A percentile compares a stretch with the other conserved stretches of the same genome.
Conservation (phyloP, 2,797 vertebrate species). For the Sus cebifrons region DNA sequence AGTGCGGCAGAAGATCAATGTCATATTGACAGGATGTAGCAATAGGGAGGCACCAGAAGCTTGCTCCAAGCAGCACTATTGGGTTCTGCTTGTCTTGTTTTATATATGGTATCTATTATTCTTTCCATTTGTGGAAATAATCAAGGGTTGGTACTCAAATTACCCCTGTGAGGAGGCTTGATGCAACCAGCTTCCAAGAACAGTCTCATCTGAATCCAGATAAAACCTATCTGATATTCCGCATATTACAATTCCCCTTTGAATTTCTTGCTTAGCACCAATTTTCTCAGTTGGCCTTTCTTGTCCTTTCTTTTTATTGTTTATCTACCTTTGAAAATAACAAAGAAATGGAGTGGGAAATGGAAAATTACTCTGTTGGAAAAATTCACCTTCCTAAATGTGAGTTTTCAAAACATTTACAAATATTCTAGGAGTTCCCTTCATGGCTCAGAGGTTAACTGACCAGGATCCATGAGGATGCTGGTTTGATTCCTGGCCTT, state of each 20-base stretch:
- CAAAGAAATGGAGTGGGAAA: slow-evolving; percentile 77
- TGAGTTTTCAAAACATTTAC: slow-evolving; percentile 59
- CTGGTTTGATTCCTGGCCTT: too few relatives aligned
- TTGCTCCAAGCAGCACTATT: not conserved
- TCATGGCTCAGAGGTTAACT: too few relatives aligned
- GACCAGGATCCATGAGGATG: too few relatives aligned
- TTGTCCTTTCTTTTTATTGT: slow-evolving; percentile 75
- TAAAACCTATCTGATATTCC: slow-evolving; percentile 60
- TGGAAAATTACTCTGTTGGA: slow-evolving; percentile 73
- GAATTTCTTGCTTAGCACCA: slow-evolving; percentile 33
- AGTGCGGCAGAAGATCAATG: not conserved
- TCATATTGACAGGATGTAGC: not conserved
- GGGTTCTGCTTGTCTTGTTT: slow-evolving; percentile 43
- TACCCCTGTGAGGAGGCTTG: slow-evolving; percentile 30
- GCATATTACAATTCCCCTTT: slow-evolving; percentile 34
- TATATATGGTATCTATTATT: not conserved
- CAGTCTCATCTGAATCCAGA: slow-evolving; percentile 54
- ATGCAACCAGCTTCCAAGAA: not conserved
- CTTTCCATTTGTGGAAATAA: slow-evolving; percentile 66
- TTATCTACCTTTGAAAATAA: slow-evolving; percentile 76
- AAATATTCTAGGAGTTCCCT: slow-evolving; percentile 31
- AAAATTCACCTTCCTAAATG: slow-evolving; percentile 64
- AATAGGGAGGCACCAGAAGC: not conserved
- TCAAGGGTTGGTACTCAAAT: slow-evolving; percentile 42
- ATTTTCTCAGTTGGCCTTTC: slow-evolving; percentile 69